Evolutionary conservation across 2,113 vertebrate genomes (phyloP).

Genomic region (Gobius niger): DNA sequence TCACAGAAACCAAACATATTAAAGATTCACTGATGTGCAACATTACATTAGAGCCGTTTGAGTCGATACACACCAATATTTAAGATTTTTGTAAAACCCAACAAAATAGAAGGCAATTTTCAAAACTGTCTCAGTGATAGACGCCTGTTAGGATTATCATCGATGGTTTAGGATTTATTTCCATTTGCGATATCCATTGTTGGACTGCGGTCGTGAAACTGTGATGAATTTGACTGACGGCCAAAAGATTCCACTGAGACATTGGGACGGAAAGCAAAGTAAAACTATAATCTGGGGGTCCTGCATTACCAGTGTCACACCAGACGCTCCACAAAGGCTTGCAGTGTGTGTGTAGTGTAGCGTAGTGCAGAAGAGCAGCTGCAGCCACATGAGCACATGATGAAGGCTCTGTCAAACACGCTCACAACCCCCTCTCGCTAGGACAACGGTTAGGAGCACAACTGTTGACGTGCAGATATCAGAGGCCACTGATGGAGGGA

Average conservation of each 20-base stretch:
- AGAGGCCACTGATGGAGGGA: conserved; percentile 22
- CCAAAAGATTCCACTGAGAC: too few relatives aligned
- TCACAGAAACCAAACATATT: conserved; percentile 31
- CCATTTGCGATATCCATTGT: conserved; percentile 29
- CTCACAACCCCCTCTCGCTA: conserved; percentile 29
- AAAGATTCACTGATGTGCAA: conserved; percentile 47
- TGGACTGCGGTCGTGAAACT: conserved; percentile 24
- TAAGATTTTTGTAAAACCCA: not conserved
- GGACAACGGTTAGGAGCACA: conserved; percentile 33
- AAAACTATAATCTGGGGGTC: conserved; percentile 12
- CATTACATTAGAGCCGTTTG: conserved; percentile 6
- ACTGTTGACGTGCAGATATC: conserved; percentile 52
- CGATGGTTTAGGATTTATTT: conserved; percentile 6
- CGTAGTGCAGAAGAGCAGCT: conserved; percentile 48
- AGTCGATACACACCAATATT: conserved; percentile 29
- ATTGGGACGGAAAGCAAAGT: not conserved
- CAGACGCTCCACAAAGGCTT: conserved; percentile 17
- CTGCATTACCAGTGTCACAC: conserved; percentile 25
- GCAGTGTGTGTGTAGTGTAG: not conserved
- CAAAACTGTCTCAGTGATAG: conserved; percentile 7
- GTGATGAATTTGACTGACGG: too few relatives aligned
- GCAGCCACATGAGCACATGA: conserved; percentile 51
- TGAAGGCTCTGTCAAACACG: conserved; percentile 53
- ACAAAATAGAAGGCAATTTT: not conserved
- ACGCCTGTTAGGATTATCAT: conserved; percentile 5